Percentiles rank a stretch among this genome's conserved stretches.
These are phyloP conservation scores for Dreissena rostriformis DNA, from an alignment of 1,140 invertebrate genomes.

Conservation along the genomic window DNA sequence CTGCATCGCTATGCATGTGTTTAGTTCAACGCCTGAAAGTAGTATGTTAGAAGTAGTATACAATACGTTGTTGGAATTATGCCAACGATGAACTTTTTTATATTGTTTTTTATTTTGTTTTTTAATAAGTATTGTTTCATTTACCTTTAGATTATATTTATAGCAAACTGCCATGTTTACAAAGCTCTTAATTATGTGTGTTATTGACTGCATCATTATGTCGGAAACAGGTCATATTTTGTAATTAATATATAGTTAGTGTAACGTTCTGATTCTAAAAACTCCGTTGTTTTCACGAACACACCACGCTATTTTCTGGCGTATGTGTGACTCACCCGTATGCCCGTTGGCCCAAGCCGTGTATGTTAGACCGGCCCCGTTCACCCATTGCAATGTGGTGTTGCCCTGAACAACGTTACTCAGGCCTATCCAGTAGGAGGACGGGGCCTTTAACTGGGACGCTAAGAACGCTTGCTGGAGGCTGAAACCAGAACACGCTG, in stretches of 20 bases:
- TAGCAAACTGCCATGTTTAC: too few relatives aligned
- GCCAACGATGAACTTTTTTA: not conserved
- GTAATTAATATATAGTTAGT: too few relatives aligned
- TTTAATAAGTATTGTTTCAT: too few relatives aligned
- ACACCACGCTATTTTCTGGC: too few relatives aligned
- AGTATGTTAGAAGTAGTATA: not conserved
- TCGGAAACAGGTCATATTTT: too few relatives aligned
- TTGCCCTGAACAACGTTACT: not conserved
- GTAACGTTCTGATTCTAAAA: too few relatives aligned
- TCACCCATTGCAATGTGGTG: conserved; percentile 16
- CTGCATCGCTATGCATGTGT: conserved; percentile 31
- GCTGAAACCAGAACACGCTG: conserved; percentile 14
- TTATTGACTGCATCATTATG: too few relatives aligned
- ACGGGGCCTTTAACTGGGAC: conserved; percentile 13
- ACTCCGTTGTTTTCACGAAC: too few relatives aligned
- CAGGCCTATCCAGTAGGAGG: conserved; percentile 41
- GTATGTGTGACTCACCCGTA: conserved; percentile 14
- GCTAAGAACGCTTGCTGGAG: conserved; percentile 52
- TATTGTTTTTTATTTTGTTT: too few relatives aligned
- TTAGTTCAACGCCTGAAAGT: conserved; percentile 20
- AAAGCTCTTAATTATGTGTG: too few relatives aligned
- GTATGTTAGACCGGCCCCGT: conserved; percentile 13
- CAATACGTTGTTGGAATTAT: not conserved
- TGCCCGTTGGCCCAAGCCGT: conserved; percentile 36
- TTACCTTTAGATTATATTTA: too few relatives aligned